phyloP scores from a whole-genome alignment of 2,888 invertebrate species.

The Philonicus albiceps region DNA sequence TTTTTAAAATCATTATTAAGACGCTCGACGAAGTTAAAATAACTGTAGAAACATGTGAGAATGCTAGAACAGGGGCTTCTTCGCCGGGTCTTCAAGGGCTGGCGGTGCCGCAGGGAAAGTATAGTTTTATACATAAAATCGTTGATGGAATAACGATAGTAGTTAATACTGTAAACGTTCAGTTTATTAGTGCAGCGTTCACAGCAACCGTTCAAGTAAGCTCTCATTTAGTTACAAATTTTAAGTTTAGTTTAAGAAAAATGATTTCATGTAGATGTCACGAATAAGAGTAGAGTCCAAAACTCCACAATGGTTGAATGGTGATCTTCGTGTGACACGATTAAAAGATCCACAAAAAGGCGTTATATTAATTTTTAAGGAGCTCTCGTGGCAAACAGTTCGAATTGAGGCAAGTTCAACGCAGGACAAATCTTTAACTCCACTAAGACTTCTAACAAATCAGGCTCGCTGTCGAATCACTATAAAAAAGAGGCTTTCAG shows the following conservation, averaged over 20 bases:
- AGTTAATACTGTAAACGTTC: slow-evolving; percentile 93
- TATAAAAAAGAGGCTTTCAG: slow-evolving; percentile 90
- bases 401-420: slow-evolving; percentile 93
- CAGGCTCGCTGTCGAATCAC: slow-evolving; percentile 94
- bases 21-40: slow-evolving; percentile 90
- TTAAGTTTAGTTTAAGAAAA: background rate
- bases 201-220: slow-evolving; percentile 92
- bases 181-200: slow-evolving; percentile 94
- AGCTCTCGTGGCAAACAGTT: slow-evolving; percentile 96
- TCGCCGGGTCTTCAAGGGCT: slow-evolving; percentile 67
- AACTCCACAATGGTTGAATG: slow-evolving; percentile 87
- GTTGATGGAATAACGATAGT: slow-evolving; percentile 97
- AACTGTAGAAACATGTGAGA: slow-evolving; percentile 91
- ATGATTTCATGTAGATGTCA: slow-evolving; percentile 74
- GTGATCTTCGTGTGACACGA: slow-evolving; percentile 88
- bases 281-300: slow-evolving; percentile 93
- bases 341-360: slow-evolving; percentile 89
- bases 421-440: slow-evolving; percentile 79
- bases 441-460: slow-evolving; percentile 90
- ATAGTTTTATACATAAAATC: slow-evolving; percentile 90
- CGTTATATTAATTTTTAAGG: slow-evolving; percentile 94
- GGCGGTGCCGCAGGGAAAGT: slow-evolving; percentile 73
- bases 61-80: slow-evolving; percentile 70
- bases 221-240: slow-evolving; percentile 49
- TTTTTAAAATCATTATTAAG: slow-evolving; percentile 50